Evolutionary conservation across 2,888 invertebrate species (phyloP).

Genomic region (Nomada lathburiana): DNA sequence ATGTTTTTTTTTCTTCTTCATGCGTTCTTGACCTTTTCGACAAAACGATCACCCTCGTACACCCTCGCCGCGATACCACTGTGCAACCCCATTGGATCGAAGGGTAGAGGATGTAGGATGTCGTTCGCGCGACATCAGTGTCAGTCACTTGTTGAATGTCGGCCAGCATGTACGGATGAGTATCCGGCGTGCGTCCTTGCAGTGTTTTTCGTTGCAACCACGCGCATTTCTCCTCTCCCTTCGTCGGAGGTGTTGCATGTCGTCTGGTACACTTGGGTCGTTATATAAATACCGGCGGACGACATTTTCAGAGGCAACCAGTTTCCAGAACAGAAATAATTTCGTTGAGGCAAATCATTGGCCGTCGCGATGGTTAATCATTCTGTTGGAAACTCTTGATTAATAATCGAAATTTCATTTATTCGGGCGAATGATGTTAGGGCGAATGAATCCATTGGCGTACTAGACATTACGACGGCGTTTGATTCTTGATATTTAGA

Average conservation of each 20-base stretch:
- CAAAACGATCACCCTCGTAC: constrained; percentile 40
- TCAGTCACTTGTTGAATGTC: constrained; percentile 79
- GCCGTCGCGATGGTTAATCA: background rate
- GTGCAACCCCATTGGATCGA: constrained; percentile 29
- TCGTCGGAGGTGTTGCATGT: constrained; percentile 40
- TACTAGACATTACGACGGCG: no score
- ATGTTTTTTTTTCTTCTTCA: constrained; percentile 29
- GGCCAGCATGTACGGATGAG: constrained; percentile 67
- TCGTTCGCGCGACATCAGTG: constrained; percentile 71
- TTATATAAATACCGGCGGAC: constrained; percentile 47
- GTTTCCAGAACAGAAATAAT: constrained; percentile 9
- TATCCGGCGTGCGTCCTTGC: constrained; percentile 67
- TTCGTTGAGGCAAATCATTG: background rate
- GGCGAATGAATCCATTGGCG: no score
- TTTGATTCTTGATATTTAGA: no score
- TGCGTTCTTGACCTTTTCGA: constrained; percentile 61
- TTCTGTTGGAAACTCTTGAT: background rate
- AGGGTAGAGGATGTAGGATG: constrained; percentile 64
- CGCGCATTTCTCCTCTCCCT: constrained; percentile 59
- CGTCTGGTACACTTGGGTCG: constrained; percentile 41
- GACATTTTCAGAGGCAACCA: constrained; percentile 6
- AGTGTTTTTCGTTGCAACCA: constrained; percentile 63
- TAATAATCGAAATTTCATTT: no score
- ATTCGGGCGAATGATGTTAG: no score
- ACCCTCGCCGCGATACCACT: background rate